These are phyloP conservation scores for Cosmopolites sordidus DNA, from an alignment of 2,888 invertebrate genomes.

Conservation along the genomic window DNA sequence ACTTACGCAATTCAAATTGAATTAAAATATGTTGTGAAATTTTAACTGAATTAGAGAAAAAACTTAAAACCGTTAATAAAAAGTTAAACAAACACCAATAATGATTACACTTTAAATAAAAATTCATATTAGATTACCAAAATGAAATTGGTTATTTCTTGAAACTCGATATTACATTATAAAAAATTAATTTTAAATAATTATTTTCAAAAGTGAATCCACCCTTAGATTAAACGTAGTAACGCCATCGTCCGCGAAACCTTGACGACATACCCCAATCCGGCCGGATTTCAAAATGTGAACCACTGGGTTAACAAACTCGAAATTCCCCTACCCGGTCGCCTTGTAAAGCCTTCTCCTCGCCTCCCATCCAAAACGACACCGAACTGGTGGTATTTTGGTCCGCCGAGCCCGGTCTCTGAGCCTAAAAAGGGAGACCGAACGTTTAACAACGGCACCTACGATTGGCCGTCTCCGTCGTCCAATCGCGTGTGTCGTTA, in stretches of 20 bases:
- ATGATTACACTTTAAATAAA: too few relatives aligned
- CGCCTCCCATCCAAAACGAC: constrained; percentile 21
- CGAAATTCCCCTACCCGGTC: constrained; percentile 30
- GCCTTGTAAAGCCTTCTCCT: constrained; percentile 23
- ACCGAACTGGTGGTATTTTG: constrained; percentile 38
- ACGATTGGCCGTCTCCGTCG: constrained; percentile 47
- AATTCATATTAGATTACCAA: too few relatives aligned
- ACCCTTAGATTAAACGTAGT: too few relatives aligned
- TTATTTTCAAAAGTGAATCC: too few relatives aligned
- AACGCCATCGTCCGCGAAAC: constrained; percentile 3
- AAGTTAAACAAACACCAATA: too few relatives aligned
- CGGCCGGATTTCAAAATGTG: constrained; percentile 29
- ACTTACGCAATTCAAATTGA: too few relatives aligned
- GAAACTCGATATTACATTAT: too few relatives aligned
- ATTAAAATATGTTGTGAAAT: too few relatives aligned
- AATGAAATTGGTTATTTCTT: too few relatives aligned
- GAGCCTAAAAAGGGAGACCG: constrained; percentile 64
- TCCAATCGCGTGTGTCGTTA: constrained; percentile 51
- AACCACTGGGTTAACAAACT: constrained; percentile 41
- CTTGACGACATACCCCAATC: constrained; percentile 13
- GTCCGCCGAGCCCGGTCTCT: constrained; percentile 45
- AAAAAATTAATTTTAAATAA: too few relatives aligned
- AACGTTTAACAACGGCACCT: constrained; percentile 49
- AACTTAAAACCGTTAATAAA: too few relatives aligned
- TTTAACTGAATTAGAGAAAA: too few relatives aligned